These are phyloP conservation scores for Leptopterna dolabrata DNA, from an alignment of 2,888 invertebrate species.

Conservation along the genomic window DNA sequence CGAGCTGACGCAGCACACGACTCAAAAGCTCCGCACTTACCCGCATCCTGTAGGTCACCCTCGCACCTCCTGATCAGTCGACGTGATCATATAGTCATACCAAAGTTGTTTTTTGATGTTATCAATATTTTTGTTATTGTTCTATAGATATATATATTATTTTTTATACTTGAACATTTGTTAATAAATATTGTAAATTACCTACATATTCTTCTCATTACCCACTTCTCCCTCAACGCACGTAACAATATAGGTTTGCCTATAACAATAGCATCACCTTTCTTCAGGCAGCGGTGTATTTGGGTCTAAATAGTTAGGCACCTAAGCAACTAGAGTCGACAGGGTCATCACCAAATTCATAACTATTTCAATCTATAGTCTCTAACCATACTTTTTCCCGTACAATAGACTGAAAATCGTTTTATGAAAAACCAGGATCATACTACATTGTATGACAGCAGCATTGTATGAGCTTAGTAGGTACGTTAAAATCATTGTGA, in stretches of 20 bases:
- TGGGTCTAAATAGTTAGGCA: no score
- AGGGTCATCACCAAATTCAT: no score
- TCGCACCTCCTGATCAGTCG: not conserved
- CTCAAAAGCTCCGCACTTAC: not conserved
- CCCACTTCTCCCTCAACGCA: not conserved
- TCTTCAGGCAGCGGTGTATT: no score
- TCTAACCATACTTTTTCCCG: no score
- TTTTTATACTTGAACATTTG: slow-evolving; percentile 13
- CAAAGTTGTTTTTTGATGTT: slow-evolving; percentile 28
- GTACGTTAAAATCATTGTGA: no score
- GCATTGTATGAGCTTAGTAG: no score
- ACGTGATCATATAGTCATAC: slow-evolving; percentile 17
- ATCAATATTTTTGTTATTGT: slow-evolving; percentile 24
- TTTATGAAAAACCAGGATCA: no score
- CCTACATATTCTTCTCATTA: not conserved
- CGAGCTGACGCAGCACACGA: not conserved
- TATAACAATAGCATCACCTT: no score
- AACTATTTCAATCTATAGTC: no score
- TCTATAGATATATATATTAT: slow-evolving; percentile 14
- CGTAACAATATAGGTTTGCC: not conserved
- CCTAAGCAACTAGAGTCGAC: no score
- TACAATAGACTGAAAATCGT: no score
- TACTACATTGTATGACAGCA: no score
- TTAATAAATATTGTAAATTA: slow-evolving; percentile 25
- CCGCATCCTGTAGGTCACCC: not conserved